A percentile compares a stretch with the other conserved stretches of the same genome.
These are phyloP conservation scores for Lysiphlebus fabarum DNA, from an alignment of 1,140 invertebrate genomes.

Conservation along the genomic window DNA sequence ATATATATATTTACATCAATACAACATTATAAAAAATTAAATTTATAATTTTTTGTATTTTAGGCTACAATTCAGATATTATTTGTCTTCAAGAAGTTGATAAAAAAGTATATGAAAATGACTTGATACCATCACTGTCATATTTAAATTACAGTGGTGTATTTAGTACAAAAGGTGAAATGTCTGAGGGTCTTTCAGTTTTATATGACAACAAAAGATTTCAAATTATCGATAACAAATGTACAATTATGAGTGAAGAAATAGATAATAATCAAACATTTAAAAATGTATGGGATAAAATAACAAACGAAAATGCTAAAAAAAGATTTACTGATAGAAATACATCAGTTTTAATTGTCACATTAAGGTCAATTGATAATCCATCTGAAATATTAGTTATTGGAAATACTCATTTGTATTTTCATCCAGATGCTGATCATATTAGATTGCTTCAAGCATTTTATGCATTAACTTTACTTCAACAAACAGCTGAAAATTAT, in stretches of 20 bases:
- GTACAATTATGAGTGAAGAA: slow-evolving; percentile 59
- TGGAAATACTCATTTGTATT: slow-evolving; percentile 90
- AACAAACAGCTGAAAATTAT: slow-evolving; percentile 54
- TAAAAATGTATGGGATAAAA: slow-evolving; percentile 58
- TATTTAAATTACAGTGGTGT: slow-evolving; percentile 59
- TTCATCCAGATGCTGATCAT: slow-evolving; percentile 83
- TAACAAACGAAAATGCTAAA: slow-evolving; percentile 63
- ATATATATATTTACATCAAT: slow-evolving; percentile 13
- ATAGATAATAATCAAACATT: slow-evolving; percentile 57
- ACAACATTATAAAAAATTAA: no score
- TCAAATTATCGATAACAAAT: slow-evolving; percentile 46
- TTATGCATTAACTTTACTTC: slow-evolving; percentile 61
- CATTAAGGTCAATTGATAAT: slow-evolving; percentile 63
- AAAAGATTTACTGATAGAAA: slow-evolving; percentile 62
- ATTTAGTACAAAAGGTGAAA: slow-evolving; percentile 69
- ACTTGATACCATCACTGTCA: slow-evolving; percentile 65
- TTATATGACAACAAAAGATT: slow-evolving; percentile 71
- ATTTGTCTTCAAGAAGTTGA: slow-evolving; percentile 94
- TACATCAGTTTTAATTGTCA: slow-evolving; percentile 60
- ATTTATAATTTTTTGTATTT: slow-evolving; percentile 21
- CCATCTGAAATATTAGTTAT: slow-evolving; percentile 65
- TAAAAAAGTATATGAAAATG: slow-evolving; percentile 69
- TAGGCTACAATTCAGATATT: slow-evolving; percentile 85
- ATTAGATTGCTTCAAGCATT: slow-evolving; percentile 78
- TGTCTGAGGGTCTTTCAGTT: slow-evolving; percentile 75